These are phyloP conservation scores for Rhineura floridana DNA, from an alignment of 2,113 vertebrate genomes.

Conservation along the genomic window DNA sequence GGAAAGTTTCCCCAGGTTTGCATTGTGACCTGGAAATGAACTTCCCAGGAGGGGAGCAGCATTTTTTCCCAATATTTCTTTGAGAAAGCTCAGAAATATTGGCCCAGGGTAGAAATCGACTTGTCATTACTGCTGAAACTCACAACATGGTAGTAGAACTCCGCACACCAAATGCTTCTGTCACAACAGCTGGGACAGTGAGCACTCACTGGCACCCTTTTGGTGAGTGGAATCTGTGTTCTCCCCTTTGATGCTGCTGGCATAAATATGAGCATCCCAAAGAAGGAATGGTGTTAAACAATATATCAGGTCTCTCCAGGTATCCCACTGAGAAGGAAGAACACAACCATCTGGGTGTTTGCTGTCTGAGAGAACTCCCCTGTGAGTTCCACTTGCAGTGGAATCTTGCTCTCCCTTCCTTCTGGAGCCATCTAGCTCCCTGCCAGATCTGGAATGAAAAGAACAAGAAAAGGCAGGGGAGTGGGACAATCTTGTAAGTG, in stretches of 20 bases:
- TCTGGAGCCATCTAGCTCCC: neutral
- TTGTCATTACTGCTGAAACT: neutral
- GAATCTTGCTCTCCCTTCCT: neutral
- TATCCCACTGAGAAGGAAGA: neutral
- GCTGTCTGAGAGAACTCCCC: neutral
- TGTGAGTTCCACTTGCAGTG: neutral
- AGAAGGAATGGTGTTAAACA: neutral
- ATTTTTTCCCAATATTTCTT: neutral
- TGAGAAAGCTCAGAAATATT: neutral
- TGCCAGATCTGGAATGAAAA: neutral
- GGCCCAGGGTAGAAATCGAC: neutral
- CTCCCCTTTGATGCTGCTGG: neutral
- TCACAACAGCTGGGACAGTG: neutral
- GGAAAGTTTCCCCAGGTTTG: neutral
- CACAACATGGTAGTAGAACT: neutral
- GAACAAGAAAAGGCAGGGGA: neutral
- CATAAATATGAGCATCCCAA: neutral
- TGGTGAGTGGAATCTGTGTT: neutral
- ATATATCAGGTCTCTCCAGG: neutral
- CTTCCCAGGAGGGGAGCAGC: neutral
- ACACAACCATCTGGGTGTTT: neutral
- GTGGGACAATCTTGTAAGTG: neutral
- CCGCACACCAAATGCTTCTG: neutral
- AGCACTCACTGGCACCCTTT: neutral
- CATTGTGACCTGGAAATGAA: neutral